A percentile compares a stretch with the other conserved stretches of the same genome.
phyloP scores from a whole-genome alignment of 2,797 vertebrate species.

The Schizopygopsis malacanthus region DNA sequence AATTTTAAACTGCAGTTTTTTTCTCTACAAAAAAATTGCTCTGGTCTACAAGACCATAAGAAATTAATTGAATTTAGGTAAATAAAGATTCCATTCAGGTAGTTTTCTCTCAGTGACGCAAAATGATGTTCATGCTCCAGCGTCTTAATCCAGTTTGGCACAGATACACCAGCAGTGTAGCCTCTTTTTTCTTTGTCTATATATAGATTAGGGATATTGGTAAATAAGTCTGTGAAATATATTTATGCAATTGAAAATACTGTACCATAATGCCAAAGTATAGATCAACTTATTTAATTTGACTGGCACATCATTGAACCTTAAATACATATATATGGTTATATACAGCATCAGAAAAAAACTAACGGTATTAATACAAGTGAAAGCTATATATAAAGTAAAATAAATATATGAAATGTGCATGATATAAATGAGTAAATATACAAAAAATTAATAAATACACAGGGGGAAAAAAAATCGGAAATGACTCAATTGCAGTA shows the following conservation, averaged over 20 bases:
- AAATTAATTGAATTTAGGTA: background rate
- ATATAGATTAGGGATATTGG: background rate
- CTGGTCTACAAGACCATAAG: background rate
- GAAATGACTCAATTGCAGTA: background rate
- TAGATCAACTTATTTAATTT: background rate
- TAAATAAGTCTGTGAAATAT: background rate
- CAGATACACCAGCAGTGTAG: background rate
- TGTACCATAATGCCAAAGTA: constrained; percentile 3
- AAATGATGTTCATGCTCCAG: no score
- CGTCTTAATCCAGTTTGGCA: background rate
- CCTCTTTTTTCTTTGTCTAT: background rate
- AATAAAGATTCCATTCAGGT: background rate
- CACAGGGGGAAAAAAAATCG: background rate
- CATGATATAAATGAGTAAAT: background rate
- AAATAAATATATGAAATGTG: background rate
- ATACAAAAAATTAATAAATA: background rate
- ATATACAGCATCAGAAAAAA: background rate
- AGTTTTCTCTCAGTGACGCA: background rate
- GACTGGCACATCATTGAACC: background rate
- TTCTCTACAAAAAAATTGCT: background rate
- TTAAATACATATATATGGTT: background rate
- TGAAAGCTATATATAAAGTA: background rate
- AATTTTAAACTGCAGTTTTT: background rate
- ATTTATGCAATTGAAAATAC: background rate
- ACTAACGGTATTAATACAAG: background rate